Conservation (phyloP, 2,888 invertebrate species). For the Hylaea fasciaria region DNA sequence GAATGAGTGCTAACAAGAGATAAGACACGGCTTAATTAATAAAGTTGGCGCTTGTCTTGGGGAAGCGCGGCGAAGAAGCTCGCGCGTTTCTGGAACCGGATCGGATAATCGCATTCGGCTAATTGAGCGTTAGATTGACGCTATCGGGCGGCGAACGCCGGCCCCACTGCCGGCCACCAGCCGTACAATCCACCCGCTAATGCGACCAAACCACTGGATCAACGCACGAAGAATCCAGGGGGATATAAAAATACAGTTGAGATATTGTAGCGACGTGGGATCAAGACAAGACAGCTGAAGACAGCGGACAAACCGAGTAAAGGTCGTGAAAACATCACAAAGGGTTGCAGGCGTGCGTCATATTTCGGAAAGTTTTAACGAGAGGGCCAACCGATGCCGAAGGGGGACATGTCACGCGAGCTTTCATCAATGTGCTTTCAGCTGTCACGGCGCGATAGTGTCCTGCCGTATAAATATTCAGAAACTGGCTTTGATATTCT, state of each 20-base stretch:
- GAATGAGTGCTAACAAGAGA: conserved; percentile 85
- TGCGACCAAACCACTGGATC: conserved; percentile 67
- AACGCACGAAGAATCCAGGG: conserved; percentile 58
- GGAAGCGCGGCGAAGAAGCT: conserved; percentile 67
- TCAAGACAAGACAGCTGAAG: conserved; percentile 62
- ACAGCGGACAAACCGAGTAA: conserved; percentile 57
- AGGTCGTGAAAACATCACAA: conserved; percentile 68
- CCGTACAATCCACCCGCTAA: conserved; percentile 63
- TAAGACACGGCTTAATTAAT: conserved; percentile 85
- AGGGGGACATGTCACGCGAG: conserved; percentile 67
- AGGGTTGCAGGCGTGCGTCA: conserved; percentile 74
- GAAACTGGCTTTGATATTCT: conserved; percentile 1
- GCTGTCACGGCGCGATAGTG: conserved; percentile 57
- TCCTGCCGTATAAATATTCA: conserved; percentile 2
- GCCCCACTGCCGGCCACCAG: conserved; percentile 42
- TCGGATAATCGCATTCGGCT: conserved; percentile 83
- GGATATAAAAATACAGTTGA: conserved; percentile 53
- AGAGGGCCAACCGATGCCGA: conserved; percentile 61
- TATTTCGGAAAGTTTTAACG: conserved; percentile 79
- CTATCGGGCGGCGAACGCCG: conserved; percentile 67
- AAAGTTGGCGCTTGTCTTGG: conserved; percentile 82
- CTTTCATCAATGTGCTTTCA: conserved; percentile 69
- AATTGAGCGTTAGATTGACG: conserved; percentile 85
- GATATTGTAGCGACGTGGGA: conserved; percentile 59
- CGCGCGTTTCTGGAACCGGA: conserved; percentile 74